phyloP scores from a whole-genome alignment of 2,797 vertebrate genomes.

The Phaenicophaeus curvirostris region DNA sequence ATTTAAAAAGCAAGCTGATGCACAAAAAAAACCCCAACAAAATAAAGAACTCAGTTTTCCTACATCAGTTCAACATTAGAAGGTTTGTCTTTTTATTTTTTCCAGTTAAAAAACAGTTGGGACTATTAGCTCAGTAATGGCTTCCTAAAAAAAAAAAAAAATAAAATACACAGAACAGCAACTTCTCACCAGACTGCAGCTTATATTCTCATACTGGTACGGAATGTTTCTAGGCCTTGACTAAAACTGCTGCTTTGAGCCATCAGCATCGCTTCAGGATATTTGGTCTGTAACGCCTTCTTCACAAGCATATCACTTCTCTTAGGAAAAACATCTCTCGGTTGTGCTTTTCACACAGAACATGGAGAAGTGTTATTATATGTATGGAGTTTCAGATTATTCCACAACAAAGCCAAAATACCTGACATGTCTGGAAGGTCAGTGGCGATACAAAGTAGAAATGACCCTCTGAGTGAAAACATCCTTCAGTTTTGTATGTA shows the following conservation, averaged over 20 bases:
- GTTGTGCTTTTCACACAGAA: slow-evolving; percentile 43
- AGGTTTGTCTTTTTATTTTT: slow-evolving; percentile 51
- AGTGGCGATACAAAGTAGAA: slow-evolving; percentile 42
- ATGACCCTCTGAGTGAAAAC: slow-evolving; percentile 55
- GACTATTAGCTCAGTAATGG: slow-evolving; percentile 46
- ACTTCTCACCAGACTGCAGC: slow-evolving; percentile 16
- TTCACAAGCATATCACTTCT: slow-evolving; percentile 2
- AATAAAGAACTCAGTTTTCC: slow-evolving; percentile 21
- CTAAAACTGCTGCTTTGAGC: slow-evolving; percentile 32
- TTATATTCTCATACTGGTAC: background rate
- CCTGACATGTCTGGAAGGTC: slow-evolving; percentile 9
- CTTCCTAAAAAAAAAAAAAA: slow-evolving; percentile 61
- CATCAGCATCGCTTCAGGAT: background rate
- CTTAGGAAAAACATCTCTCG: background rate
- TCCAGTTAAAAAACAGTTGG: slow-evolving; percentile 63
- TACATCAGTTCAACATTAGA: slow-evolving; percentile 43
- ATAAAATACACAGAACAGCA: slow-evolving; percentile 54
- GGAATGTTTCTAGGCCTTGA: slow-evolving; percentile 58
- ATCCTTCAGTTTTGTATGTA: slow-evolving; percentile 11
- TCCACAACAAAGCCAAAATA: background rate
- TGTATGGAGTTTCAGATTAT: background rate
- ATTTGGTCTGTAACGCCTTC: background rate
- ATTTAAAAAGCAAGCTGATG: background rate
- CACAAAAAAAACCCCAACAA: background rate
- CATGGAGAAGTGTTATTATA: background rate